phyloP scores from a whole-genome alignment of 2,888 invertebrate genomes.

The Drosophila nigricruria region DNA sequence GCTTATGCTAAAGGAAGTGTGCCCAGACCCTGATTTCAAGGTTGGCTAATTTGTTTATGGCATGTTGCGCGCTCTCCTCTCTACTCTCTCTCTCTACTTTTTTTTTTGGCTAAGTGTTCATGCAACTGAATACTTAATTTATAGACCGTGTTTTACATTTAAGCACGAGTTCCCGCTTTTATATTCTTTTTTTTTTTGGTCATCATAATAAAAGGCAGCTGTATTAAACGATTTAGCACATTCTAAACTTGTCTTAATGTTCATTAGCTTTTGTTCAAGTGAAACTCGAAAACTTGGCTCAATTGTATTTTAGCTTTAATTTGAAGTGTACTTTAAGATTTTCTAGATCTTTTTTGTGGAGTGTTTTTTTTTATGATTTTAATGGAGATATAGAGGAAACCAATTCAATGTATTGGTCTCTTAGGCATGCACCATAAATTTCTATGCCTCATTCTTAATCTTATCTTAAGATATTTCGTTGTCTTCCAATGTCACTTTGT shows the following conservation, averaged over 20 bases:
- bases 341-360: not conserved
- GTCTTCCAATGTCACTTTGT: too few relatives aligned
- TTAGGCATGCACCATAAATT: too few relatives aligned
- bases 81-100: not conserved
- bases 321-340: not conserved
- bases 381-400: too few relatives aligned
- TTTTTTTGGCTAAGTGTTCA: conserved; percentile 17
- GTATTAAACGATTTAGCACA: conserved; percentile 34
- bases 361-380: not conserved
- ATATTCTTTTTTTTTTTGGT: not conserved
- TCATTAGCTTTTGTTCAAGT: not conserved
- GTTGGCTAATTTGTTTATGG: conserved; percentile 64
- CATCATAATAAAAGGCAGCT: conserved; percentile 15
- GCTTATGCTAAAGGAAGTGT: conserved; percentile 14
- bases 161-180: conserved; percentile 19
- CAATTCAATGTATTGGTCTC: too few relatives aligned
- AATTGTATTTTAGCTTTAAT: not conserved
- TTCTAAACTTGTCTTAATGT: conserved; percentile 14
- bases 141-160: conserved; percentile 35
- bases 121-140: conserved; percentile 58
- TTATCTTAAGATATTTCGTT: too few relatives aligned
- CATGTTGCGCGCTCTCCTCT: conserved; percentile 21
- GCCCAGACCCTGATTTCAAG: conserved; percentile 38
- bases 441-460: too few relatives aligned
- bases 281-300: not conserved